Evolutionary conservation across 2,113 vertebrate genomes (phyloP).

Genomic region (Heterotis niloticus): DNA sequence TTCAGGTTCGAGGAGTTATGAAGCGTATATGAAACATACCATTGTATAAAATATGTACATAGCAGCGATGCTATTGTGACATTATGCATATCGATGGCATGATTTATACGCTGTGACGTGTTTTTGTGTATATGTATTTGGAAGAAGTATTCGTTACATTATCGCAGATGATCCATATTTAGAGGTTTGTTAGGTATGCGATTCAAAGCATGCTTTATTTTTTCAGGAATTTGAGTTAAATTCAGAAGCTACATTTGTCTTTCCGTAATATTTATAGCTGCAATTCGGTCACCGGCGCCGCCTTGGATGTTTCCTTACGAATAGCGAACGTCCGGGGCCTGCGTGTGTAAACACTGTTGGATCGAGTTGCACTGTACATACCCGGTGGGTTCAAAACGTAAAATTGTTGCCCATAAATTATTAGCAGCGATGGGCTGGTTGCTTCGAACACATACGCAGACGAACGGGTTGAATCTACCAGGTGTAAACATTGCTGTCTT

Average conservation of each 20-base stretch:
- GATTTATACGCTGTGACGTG: neutral
- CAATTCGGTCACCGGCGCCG: neutral
- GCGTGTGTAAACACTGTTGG: too few relatives aligned
- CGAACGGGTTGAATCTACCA: conserved; percentile 31
- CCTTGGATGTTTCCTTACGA: neutral
- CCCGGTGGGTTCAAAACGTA: neutral
- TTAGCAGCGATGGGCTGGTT: neutral
- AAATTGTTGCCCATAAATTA: neutral
- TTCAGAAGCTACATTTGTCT: neutral
- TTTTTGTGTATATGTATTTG: neutral
- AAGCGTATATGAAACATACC: neutral
- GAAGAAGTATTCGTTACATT: neutral
- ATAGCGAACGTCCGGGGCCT: neutral
- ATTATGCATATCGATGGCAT: too few relatives aligned
- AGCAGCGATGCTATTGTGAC: too few relatives aligned
- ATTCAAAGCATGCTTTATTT: neutral
- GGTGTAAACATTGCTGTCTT: conserved; percentile 58
- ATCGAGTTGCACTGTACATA: neutral
- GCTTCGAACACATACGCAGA: too few relatives aligned
- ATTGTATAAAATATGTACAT: neutral
- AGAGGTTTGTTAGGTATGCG: neutral
- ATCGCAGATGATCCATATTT: too few relatives aligned
- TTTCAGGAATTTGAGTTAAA: neutral
- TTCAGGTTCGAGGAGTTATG: neutral
- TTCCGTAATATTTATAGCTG: neutral